Evolutionary conservation across 2,888 invertebrate species (phyloP).

Genomic region (Melanophora roralis): DNA sequence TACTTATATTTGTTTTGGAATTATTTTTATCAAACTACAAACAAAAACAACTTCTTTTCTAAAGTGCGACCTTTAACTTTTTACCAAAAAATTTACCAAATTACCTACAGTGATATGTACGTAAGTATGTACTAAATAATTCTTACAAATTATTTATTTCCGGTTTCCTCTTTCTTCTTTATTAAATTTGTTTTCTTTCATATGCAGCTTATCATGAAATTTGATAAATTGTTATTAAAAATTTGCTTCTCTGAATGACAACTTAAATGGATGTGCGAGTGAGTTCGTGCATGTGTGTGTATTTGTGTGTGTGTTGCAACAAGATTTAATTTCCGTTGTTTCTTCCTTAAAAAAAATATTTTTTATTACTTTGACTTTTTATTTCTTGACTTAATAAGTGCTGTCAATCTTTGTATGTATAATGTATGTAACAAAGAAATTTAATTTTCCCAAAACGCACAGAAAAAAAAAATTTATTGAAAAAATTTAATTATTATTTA

Average conservation of each 20-base stretch:
- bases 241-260: background rate
- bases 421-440: conserved; percentile 7
- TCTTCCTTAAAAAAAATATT: conserved; percentile 36
- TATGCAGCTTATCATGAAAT: background rate
- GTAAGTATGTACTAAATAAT: conserved; percentile 13
- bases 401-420: background rate
- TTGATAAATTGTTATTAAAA: background rate
- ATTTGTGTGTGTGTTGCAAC: background rate
- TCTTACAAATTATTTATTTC: conserved; percentile 55
- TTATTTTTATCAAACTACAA: no score
- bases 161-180: conserved; percentile 47
- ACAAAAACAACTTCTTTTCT: no score
- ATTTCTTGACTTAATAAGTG: background rate
- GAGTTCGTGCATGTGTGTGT: background rate
- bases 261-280: no score
- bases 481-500: conserved; percentile 39
- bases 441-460: conserved; percentile 4
- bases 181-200: background rate
- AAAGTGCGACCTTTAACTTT: no score
- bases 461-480: background rate
- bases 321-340: conserved; percentile 46
- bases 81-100: no score
- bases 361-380: conserved; percentile 4
- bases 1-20: no score
- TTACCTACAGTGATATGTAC: no score